A percentile compares a stretch with the other conserved stretches of the same genome.
Evolutionary conservation across 2,888 invertebrate species (phyloP).

Genomic region (Bellardia bayeri): DNA sequence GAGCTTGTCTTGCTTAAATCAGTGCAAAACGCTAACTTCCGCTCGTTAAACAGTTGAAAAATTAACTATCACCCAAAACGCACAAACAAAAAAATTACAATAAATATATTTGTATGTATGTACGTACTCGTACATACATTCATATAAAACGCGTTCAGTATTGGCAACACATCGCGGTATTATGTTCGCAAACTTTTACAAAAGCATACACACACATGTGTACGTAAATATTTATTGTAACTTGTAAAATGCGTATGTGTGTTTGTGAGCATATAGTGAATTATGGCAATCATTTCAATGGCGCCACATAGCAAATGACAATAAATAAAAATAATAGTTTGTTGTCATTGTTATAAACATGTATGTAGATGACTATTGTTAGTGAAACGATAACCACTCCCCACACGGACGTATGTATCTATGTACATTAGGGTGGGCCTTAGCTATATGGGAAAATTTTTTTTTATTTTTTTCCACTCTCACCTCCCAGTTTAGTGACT

Average conservation of each 20-base stretch:
- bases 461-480: no score
- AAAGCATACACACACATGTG: constrained; percentile 6
- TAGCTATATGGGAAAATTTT: no score
- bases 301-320: constrained; percentile 82
- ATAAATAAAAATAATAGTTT: constrained; percentile 83
- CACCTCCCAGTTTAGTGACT: no score
- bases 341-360: constrained; percentile 77
- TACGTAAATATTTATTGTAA: not conserved
- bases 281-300: constrained; percentile 79
- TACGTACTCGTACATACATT: not conserved
- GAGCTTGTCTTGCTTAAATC: constrained; percentile 82
- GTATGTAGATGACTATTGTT: constrained; percentile 75
- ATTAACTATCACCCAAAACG: constrained; percentile 78
- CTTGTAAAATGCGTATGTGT: not conserved
- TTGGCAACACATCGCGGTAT: constrained; percentile 56
- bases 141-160: constrained; percentile 48
- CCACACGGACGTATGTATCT: not conserved
- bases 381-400: constrained; percentile 52
- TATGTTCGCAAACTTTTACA: constrained; percentile 28
- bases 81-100: constrained; percentile 20
- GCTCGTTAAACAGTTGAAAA: constrained; percentile 83
- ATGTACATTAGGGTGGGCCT: no score
- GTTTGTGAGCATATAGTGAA: constrained; percentile 59
- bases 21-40: constrained; percentile 82
- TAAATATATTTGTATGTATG: no score